Evolutionary conservation across 2,797 vertebrate genomes (phyloP).

Genomic region (Enteromius treurensis): DNA sequence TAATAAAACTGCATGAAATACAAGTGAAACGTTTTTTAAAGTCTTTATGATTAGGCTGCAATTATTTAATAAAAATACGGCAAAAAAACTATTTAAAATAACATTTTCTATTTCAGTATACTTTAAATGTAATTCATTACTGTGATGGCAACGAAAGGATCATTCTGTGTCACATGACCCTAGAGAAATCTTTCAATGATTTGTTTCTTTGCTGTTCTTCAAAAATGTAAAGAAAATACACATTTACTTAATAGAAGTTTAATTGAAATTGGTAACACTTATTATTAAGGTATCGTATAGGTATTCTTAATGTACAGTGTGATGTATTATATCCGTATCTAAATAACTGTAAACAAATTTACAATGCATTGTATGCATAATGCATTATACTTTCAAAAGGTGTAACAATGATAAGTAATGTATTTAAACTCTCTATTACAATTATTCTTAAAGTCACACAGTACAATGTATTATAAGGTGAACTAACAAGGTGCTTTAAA

Average conservation of each 20-base stretch:
- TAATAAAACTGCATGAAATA: not conserved
- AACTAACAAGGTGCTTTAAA: not conserved
- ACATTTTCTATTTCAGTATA: not conserved
- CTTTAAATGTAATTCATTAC: not conserved
- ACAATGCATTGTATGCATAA: not conserved
- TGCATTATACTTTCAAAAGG: too few relatives aligned
- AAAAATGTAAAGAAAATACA: too few relatives aligned
- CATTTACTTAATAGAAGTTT: not conserved
- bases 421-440: not conserved
- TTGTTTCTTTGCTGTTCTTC: not conserved
- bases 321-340: not conserved
- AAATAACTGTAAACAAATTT: not conserved
- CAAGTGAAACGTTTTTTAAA: not conserved
- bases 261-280: not conserved
- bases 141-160: not conserved
- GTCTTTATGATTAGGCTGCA: too few relatives aligned
- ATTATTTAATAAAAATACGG: too few relatives aligned
- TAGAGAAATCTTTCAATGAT: not conserved
- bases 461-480: too few relatives aligned
- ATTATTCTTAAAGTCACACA: too few relatives aligned
- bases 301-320: not conserved
- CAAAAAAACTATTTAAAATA: too few relatives aligned
- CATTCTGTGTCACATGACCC: not conserved
- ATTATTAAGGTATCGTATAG: not conserved
- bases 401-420: too few relatives aligned